Conservation (phyloP, 2,113 vertebrate species). For the Eonycteris spelaea region DNA sequence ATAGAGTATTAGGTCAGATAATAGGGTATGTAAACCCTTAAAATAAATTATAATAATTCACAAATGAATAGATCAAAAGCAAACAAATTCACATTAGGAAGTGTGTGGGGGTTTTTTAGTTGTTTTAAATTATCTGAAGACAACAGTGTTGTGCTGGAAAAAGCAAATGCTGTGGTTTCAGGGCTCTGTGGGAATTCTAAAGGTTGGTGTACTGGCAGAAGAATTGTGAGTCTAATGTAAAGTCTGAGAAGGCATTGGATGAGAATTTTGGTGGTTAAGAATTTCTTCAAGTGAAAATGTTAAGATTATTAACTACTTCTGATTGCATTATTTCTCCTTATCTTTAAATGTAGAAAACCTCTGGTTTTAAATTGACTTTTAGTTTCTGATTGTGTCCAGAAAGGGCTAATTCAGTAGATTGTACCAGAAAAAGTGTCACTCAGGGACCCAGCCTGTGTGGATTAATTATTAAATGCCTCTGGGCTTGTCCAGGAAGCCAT, state of each 20-base stretch:
- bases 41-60: background rate
- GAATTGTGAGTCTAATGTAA: background rate
- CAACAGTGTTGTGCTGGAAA: background rate
- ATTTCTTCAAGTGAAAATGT: background rate
- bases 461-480: background rate
- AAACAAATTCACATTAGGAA: background rate
- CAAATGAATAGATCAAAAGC: background rate
- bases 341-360: background rate
- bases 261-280: background rate
- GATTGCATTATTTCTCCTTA: background rate
- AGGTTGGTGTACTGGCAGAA: background rate
- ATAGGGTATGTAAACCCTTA: background rate
- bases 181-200: background rate
- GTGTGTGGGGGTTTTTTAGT: background rate
- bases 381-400: background rate
- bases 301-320: background rate
- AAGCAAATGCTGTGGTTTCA: background rate
- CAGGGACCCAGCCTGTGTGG: background rate
- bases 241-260: background rate
- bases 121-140: background rate
- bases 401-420: background rate
- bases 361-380: background rate
- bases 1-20: background rate
- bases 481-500: background rate
- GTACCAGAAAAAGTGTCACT: background rate